These are phyloP conservation scores for Calcarius lapponicus DNA, from an alignment of 2,797 vertebrate genomes.

Conservation along the genomic window DNA sequence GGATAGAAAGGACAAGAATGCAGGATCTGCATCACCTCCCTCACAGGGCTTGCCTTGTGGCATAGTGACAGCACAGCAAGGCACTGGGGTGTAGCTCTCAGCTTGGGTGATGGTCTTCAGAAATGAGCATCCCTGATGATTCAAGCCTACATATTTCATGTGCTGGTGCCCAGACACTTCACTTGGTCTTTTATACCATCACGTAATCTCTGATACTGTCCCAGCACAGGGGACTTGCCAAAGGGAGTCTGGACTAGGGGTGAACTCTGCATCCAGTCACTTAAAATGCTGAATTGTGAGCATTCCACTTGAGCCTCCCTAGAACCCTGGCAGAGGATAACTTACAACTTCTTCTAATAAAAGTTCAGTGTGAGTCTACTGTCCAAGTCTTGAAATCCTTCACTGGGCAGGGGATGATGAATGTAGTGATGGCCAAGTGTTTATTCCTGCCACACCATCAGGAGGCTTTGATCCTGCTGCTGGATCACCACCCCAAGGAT, in stretches of 20 bases:
- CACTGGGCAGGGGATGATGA: not conserved
- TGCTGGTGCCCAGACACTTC: not conserved
- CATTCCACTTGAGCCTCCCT: not conserved
- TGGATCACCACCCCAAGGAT: not conserved
- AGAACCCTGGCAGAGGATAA: not conserved
- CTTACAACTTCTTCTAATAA: not conserved
- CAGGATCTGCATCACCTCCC: not conserved
- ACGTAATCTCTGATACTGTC: not conserved
- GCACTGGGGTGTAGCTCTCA: not conserved
- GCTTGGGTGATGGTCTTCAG: not conserved
- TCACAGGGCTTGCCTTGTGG: not conserved
- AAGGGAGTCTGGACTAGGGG: not conserved
- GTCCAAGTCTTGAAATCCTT: not conserved
- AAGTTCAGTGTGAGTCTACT: not conserved
- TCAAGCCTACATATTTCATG: not conserved
- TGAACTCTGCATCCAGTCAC: not conserved
- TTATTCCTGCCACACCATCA: not conserved
- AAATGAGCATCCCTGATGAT: not conserved
- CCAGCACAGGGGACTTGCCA: not conserved
- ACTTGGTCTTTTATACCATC: not conserved
- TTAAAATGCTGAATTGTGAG: not conserved
- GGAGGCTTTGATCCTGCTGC: not conserved
- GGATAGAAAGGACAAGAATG: not conserved
- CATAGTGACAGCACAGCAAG: fast-evolving
- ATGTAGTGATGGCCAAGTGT: not conserved